Percentiles rank a stretch among this genome's conserved stretches.
Conservation (phyloP, 1,140 invertebrate species). For the Drosophila burlai region DNA sequence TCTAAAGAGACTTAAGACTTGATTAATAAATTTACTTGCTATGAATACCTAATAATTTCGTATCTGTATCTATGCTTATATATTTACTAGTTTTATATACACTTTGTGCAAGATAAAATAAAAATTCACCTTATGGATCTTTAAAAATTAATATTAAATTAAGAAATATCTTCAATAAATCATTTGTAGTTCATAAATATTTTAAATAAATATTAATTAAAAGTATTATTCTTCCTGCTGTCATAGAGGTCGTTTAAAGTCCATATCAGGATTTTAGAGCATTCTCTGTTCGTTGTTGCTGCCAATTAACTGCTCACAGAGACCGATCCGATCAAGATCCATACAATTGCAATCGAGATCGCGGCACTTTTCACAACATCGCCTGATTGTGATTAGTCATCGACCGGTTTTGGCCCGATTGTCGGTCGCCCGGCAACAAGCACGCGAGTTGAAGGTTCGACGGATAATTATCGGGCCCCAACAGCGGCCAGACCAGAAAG, state of each 20-base stretch:
- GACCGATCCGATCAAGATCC: conserved; percentile 55
- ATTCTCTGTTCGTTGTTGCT: neutral
- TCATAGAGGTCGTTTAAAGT: no score
- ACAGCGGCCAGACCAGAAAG: conserved; percentile 25
- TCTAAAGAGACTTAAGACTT: neutral
- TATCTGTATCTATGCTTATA: neutral
- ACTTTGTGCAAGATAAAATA: neutral
- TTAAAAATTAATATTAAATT: neutral
- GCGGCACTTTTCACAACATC: conserved; percentile 75
- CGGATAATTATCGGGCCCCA: conserved; percentile 40
- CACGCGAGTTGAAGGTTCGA: conserved; percentile 48
- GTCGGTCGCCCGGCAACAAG: conserved; percentile 53
- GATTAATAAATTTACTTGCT: neutral
- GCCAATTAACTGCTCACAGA: conserved; percentile 12
- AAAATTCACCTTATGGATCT: neutral
- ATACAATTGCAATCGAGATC: conserved; percentile 62
- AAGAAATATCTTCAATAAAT: neutral
- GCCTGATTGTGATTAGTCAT: conserved; percentile 80
- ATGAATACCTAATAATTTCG: neutral
- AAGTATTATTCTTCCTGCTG: no score
- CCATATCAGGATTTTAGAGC: neutral
- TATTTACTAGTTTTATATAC: neutral
- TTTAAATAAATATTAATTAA: neutral
- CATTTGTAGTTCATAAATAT: neutral
- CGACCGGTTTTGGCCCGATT: conserved; percentile 60